Evolutionary conservation across 2,113 vertebrate species (phyloP).

Genomic region (Hippocampus barbouri): DNA sequence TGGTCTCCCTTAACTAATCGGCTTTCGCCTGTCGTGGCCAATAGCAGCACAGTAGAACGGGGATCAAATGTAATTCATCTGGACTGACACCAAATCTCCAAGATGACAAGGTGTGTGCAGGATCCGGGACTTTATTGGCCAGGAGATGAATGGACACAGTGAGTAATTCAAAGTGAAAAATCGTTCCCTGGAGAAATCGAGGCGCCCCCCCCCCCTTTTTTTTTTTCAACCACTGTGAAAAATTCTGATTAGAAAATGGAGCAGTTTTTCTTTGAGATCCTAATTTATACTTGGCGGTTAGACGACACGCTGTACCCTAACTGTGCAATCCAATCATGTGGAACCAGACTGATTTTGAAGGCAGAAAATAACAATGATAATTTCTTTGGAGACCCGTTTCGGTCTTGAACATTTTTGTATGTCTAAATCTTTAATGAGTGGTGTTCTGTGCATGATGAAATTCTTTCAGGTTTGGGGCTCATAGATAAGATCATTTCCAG

Average conservation of each 20-base stretch:
- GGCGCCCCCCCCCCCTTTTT: conserved; percentile 1
- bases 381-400: conserved; percentile 27
- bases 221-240: conserved; percentile 49
- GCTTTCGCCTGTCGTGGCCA: conserved; percentile 14
- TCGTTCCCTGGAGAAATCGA: conserved; percentile 55
- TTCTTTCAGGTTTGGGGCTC: conserved; percentile 3
- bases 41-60: conserved; percentile 56
- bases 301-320: conserved; percentile 53
- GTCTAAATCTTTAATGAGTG: conserved; percentile 16
- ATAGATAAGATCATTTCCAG: background rate
- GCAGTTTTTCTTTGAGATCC: conserved; percentile 53
- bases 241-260: conserved; percentile 63
- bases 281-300: conserved; percentile 63
- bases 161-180: conserved; percentile 70
- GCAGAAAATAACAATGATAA: conserved; percentile 61
- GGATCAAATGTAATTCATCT: conserved; percentile 60
- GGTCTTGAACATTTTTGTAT: background rate
- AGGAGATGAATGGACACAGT: conserved; percentile 53
- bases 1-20: conserved; percentile 22
- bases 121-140: conserved; percentile 58
- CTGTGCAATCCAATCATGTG: conserved; percentile 49
- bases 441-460: conserved; percentile 2
- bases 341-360: conserved; percentile 57
- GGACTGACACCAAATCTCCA: conserved; percentile 59
- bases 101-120: conserved; percentile 57